Conservation (phyloP, 1,140 invertebrate species). For the Lanistes nyassanus region DNA sequence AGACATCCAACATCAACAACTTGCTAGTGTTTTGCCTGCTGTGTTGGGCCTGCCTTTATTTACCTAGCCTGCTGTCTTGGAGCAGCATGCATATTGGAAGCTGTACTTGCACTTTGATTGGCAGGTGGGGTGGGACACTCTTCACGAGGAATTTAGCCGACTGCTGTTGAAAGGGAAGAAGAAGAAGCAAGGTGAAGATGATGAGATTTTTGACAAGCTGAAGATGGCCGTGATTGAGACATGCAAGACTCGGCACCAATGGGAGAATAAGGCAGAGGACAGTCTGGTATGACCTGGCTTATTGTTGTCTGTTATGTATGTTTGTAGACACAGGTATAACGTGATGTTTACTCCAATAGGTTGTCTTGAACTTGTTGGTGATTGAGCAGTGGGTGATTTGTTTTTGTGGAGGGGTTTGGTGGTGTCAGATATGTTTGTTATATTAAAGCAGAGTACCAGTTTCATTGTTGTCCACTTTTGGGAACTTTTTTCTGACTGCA, state of each 20-base stretch:
- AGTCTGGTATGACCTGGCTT: constrained; percentile 66
- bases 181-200: constrained; percentile 78
- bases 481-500: too few species aligned
- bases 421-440: too few species aligned
- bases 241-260: constrained; percentile 85
- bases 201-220: constrained; percentile 90
- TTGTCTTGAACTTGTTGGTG: too few species aligned
- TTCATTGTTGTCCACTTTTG: too few species aligned
- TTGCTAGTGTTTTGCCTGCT: too few species aligned
- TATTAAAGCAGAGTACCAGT: too few species aligned
- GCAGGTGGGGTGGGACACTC: constrained; percentile 86
- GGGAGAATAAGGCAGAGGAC: constrained; percentile 87
- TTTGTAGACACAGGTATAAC: too few species aligned
- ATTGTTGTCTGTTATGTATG: neutral
- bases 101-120: neutral
- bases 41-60: too few species aligned
- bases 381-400: too few species aligned
- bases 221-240: constrained; percentile 90
- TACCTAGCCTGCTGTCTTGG: neutral
- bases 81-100: neutral
- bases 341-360: too few species aligned
- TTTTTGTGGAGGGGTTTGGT: too few species aligned
- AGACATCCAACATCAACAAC: too few species aligned
- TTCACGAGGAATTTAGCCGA: constrained; percentile 85
- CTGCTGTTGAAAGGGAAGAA: constrained; percentile 83